phyloP scores from a whole-genome alignment of 2,113 vertebrate species.

The Atherinomorus stipes region DNA sequence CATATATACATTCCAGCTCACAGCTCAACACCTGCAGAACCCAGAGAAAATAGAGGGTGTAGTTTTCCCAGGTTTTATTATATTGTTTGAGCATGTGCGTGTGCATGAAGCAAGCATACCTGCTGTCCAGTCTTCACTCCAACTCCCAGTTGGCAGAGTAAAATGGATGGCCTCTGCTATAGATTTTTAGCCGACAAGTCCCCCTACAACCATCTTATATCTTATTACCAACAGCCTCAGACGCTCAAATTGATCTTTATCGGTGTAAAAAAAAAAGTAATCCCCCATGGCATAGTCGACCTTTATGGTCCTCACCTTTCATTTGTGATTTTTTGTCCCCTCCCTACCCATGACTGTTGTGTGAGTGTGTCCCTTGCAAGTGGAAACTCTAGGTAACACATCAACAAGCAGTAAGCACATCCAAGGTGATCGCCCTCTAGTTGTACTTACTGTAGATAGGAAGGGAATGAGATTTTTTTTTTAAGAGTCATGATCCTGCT shows the following conservation, averaged over 20 bases:
- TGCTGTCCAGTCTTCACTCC: slow-evolving; percentile 33
- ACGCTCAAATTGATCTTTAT: slow-evolving; percentile 78
- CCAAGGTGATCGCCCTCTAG: slow-evolving; percentile 54
- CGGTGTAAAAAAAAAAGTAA: slow-evolving; percentile 59
- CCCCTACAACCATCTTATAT: slow-evolving; percentile 75
- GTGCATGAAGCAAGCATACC: too few relatives aligned
- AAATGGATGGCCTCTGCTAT: slow-evolving; percentile 73
- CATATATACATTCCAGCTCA: slow-evolving; percentile 30
- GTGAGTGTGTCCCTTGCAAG: slow-evolving; percentile 30
- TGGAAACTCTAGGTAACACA: slow-evolving; percentile 45
- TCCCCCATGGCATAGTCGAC: slow-evolving; percentile 56
- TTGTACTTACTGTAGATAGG: slow-evolving; percentile 6
- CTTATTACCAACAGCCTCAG: slow-evolving; percentile 76
- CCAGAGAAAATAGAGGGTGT: slow-evolving; percentile 4
- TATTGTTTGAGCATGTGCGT: slow-evolving; percentile 3
- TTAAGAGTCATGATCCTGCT: slow-evolving; percentile 5
- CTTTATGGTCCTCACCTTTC: slow-evolving; percentile 76
- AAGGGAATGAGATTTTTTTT: slow-evolving; percentile 33
- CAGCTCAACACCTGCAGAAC: slow-evolving; percentile 21
- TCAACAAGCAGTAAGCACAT: slow-evolving; percentile 41
- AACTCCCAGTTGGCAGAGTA: slow-evolving; percentile 64
- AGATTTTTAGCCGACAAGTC: slow-evolving; percentile 75
- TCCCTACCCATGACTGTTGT: slow-evolving; percentile 5
- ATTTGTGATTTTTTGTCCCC: slow-evolving; percentile 18
- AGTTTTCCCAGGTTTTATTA: slow-evolving; percentile 21